A percentile compares a stretch with the other conserved stretches of the same genome.
Conservation (phyloP, 2,888 invertebrate genomes). For the Drosophila antonietae region DNA sequence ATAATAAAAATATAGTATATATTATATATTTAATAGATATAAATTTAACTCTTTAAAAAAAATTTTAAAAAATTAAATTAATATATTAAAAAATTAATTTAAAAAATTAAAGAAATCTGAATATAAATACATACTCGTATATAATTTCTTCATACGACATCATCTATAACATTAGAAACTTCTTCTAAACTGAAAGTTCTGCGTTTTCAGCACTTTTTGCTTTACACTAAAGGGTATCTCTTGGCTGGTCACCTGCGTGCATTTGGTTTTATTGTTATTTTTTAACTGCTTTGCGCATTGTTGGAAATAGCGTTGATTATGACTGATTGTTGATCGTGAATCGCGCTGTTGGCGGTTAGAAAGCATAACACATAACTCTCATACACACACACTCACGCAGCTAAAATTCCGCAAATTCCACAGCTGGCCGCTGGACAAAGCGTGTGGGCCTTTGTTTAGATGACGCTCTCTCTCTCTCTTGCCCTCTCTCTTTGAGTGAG, state of each 20-base stretch:
- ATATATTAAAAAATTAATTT: too few species aligned
- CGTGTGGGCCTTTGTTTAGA: background rate
- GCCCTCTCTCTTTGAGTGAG: background rate
- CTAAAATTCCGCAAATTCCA: slow-evolving; percentile 52
- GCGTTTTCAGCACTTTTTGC: background rate
- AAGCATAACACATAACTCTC: slow-evolving; percentile 62
- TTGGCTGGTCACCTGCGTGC: background rate
- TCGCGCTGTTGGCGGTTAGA: slow-evolving; percentile 68
- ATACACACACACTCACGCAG: slow-evolving; percentile 12
- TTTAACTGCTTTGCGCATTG: slow-evolving; percentile 29
- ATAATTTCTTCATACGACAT: too few species aligned
- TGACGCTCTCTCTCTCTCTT: background rate
- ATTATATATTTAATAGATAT: too few species aligned
- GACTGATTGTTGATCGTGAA: slow-evolving; percentile 34
- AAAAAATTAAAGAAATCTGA: too few species aligned
- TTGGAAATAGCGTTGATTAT: slow-evolving; percentile 36
- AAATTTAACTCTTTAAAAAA: too few species aligned
- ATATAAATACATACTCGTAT: too few species aligned
- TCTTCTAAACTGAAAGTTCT: background rate
- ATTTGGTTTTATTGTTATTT: slow-evolving; percentile 5
- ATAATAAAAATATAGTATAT: too few species aligned
- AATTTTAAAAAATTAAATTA: too few species aligned
- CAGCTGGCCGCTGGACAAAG: slow-evolving; percentile 32
- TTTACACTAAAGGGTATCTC: slow-evolving; percentile 5
- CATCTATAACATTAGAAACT: too few species aligned